phyloP scores from a whole-genome alignment of 2,113 vertebrate genomes.

The Sander lucioperca region DNA sequence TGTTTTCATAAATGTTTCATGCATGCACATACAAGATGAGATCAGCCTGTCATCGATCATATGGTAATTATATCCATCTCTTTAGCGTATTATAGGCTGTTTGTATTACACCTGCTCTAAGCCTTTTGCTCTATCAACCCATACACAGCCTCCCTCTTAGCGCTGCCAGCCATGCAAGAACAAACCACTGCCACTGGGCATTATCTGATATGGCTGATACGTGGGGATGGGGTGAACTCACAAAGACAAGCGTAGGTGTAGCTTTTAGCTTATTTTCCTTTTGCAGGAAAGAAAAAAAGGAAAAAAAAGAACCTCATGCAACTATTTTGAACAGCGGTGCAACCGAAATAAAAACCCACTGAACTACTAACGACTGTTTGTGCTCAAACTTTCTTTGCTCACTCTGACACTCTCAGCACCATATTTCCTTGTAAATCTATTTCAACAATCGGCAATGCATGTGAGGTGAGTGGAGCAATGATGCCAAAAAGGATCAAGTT shows the following conservation, averaged over 20 bases:
- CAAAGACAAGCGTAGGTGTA: slow-evolving; percentile 69
- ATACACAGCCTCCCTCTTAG: slow-evolving; percentile 44
- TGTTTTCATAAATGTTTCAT: slow-evolving; percentile 51
- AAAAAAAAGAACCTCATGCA: slow-evolving; percentile 32
- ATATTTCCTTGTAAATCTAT: slow-evolving; percentile 42
- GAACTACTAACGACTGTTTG: slow-evolving; percentile 32
- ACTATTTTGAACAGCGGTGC: slow-evolving; percentile 44
- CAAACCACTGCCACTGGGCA: slow-evolving; percentile 69
- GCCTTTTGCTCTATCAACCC: slow-evolving; percentile 57
- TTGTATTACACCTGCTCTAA: slow-evolving; percentile 49
- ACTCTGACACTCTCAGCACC: slow-evolving; percentile 5
- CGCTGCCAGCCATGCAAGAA: slow-evolving; percentile 64
- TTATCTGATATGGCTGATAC: slow-evolving; percentile 64
- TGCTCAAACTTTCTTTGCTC: slow-evolving; percentile 53
- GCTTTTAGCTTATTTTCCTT: slow-evolving; percentile 61
- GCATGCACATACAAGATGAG: slow-evolving; percentile 36
- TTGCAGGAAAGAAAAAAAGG: slow-evolving; percentile 9
- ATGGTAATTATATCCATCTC: slow-evolving; percentile 62
- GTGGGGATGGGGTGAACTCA: slow-evolving; percentile 61
- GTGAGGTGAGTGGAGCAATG: slow-evolving; percentile 42
- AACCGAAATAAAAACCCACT: slow-evolving; percentile 30
- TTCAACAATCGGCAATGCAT: slow-evolving; percentile 60
- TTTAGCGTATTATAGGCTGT: slow-evolving; percentile 40
- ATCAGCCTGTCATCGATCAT: slow-evolving; percentile 57
- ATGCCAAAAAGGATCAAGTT: slow-evolving; percentile 36